A percentile compares a stretch with the other conserved stretches of the same genome.
Conservation (phyloP, 2,113 vertebrate genomes). For the Tretioscincus oriximinensis region DNA sequence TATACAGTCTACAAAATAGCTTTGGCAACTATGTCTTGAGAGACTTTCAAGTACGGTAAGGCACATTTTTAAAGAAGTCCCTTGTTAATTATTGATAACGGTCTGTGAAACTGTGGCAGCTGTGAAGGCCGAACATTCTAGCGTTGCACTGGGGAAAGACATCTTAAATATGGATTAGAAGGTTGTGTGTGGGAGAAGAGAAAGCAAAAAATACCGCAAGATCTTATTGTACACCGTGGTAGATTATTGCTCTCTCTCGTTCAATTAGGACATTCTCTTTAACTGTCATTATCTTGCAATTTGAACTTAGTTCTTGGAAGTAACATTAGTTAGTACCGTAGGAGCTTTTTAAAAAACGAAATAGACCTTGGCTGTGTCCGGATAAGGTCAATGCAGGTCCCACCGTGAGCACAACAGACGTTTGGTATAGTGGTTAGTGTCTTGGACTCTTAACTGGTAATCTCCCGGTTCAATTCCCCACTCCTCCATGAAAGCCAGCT, state of each 20-base stretch:
- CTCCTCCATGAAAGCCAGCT: too few relatives aligned
- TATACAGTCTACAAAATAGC: constrained; percentile 22
- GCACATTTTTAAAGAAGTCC: constrained; percentile 5
- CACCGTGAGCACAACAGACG: too few relatives aligned
- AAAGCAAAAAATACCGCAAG: neutral
- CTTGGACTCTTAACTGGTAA: too few relatives aligned
- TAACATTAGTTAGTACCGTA: too few relatives aligned
- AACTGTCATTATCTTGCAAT: too few relatives aligned
- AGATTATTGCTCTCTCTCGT: neutral
- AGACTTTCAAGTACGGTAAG: constrained; percentile 19
- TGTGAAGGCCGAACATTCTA: neutral
- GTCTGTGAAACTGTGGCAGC: constrained; percentile 10
- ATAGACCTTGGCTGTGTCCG: too few relatives aligned
- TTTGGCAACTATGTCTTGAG: constrained; percentile 46
- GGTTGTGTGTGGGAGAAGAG: neutral
- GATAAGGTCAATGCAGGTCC: too few relatives aligned
- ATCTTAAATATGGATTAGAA: neutral
- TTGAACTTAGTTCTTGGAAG: too few relatives aligned
- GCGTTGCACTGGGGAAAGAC: neutral
- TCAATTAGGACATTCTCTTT: neutral
- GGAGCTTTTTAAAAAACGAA: too few relatives aligned
- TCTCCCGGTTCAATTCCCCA: too few relatives aligned
- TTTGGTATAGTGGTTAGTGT: too few relatives aligned
- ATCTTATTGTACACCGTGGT: neutral
- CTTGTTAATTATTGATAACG: constrained; percentile 8